Evolutionary conservation across 2,797 vertebrate species (phyloP).

Genomic region (Hoplostethus atlanticus): DNA sequence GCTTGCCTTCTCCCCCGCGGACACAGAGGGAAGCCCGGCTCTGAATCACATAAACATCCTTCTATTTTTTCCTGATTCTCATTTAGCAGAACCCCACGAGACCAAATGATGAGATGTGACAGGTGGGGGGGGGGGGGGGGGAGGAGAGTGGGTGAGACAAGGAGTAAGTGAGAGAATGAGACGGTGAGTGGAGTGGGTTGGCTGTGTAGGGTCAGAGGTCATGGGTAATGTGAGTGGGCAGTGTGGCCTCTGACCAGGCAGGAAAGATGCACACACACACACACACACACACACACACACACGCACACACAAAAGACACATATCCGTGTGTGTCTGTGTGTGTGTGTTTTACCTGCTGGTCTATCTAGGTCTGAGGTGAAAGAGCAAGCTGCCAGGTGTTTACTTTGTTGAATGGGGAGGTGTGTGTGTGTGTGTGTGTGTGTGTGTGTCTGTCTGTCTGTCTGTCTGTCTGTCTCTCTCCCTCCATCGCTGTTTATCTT

Average conservation of each 20-base stretch:
- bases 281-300: background rate
- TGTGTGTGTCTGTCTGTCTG: constrained; percentile 1
- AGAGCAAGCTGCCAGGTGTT: constrained; percentile 60
- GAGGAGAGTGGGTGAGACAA: constrained; percentile 18
- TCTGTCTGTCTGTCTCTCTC: constrained; percentile 8
- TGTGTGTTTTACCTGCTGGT: constrained; percentile 19
- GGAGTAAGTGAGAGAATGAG: constrained; percentile 25
- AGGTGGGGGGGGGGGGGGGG: constrained; percentile 19
- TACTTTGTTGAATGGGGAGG: constrained; percentile 58
- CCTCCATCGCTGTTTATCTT: constrained; percentile 16
- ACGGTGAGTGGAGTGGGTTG: constrained; percentile 18
- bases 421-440: constrained; percentile 11
- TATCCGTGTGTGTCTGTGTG: constrained; percentile 2
- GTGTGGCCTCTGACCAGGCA: background rate
- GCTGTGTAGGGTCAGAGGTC: background rate
- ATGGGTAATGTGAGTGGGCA: background rate
- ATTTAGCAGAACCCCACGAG: constrained; percentile 38
- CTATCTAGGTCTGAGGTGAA: constrained; percentile 55
- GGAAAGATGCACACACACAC: constrained; percentile 2
- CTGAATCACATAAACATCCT: constrained; percentile 30
- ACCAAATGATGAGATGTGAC: constrained; percentile 47
- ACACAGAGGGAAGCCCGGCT: constrained; percentile 53
- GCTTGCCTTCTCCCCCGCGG: constrained; percentile 36
- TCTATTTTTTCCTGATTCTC: constrained; percentile 19
- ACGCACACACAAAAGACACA: background rate